phyloP scores from a whole-genome alignment of 2,113 vertebrate species.

The Plotosus lineatus region DNA sequence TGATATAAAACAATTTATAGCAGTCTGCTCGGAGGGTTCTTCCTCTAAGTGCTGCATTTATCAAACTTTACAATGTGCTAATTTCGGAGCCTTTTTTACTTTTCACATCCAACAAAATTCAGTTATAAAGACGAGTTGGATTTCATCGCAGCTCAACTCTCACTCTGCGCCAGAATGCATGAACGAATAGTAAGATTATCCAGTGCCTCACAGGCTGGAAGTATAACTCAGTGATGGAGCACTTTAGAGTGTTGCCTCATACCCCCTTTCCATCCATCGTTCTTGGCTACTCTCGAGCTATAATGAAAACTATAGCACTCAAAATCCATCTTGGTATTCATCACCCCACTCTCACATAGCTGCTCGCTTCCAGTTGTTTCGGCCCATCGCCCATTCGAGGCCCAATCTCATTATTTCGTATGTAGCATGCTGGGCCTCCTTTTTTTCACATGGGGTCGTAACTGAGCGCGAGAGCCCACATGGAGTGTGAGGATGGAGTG shows the following conservation, averaged over 20 bases:
- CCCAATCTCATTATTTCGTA: constrained; percentile 45
- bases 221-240: not conserved
- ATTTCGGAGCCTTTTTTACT: constrained; percentile 11
- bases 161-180: not conserved
- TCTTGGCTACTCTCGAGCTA: constrained; percentile 5
- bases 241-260: constrained; percentile 1
- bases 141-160: not conserved
- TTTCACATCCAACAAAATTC: constrained; percentile 10
- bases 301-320: constrained; percentile 20
- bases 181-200: constrained; percentile 13
- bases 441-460: constrained; percentile 38
- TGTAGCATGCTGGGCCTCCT: constrained; percentile 40
- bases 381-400: constrained; percentile 33
- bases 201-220: not conserved
- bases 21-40: not conserved
- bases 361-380: constrained; percentile 46
- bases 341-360: constrained; percentile 27
- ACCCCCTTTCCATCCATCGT: constrained; percentile 10
- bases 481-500: constrained; percentile 73
- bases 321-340: constrained; percentile 44
- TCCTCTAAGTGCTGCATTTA: not conserved
- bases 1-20: not conserved
- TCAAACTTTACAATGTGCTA: not conserved
- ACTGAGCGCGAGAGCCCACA: constrained; percentile 62
- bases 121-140: constrained; percentile 14